Evolutionary conservation across 2,797 vertebrate species (phyloP).

Genomic region (Chiroxiphia lanceolata): DNA sequence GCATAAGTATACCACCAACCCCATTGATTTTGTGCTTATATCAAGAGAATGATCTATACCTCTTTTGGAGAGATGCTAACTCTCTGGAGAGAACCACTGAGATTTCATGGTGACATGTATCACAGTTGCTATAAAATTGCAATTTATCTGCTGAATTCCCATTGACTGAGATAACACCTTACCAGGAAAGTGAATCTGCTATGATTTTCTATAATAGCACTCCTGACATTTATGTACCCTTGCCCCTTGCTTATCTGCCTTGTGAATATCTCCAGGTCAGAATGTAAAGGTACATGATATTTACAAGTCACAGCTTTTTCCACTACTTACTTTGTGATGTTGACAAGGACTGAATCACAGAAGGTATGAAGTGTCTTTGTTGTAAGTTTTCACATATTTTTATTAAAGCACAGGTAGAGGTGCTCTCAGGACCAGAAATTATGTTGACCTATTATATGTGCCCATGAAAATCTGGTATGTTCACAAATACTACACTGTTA

Average conservation of each 20-base stretch:
- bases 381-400: background rate
- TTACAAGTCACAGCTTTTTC: background rate
- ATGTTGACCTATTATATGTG: background rate
- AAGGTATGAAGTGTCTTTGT: background rate
- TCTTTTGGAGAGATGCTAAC: slow-evolving; percentile 3
- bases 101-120: slow-evolving; percentile 20
- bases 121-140: slow-evolving; percentile 34
- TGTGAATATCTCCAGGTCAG: background rate
- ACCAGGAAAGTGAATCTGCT: slow-evolving; percentile 2
- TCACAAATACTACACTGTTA: background rate
- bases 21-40: slow-evolving; percentile 62
- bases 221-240: background rate
- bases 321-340: background rate
- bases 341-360: background rate
- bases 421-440: background rate
- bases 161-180: slow-evolving; percentile 11
- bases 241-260: background rate
- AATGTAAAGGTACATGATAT: background rate
- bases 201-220: background rate
- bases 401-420: background rate
- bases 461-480: background rate
- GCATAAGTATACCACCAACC: slow-evolving; percentile 1
- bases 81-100: slow-evolving; percentile 17
- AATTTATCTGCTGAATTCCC: slow-evolving; percentile 39
- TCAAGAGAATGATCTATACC: slow-evolving; percentile 39